Evolutionary conservation across 2,113 vertebrate genomes (phyloP).

Genomic region (Prionailurus bengalensis): DNA sequence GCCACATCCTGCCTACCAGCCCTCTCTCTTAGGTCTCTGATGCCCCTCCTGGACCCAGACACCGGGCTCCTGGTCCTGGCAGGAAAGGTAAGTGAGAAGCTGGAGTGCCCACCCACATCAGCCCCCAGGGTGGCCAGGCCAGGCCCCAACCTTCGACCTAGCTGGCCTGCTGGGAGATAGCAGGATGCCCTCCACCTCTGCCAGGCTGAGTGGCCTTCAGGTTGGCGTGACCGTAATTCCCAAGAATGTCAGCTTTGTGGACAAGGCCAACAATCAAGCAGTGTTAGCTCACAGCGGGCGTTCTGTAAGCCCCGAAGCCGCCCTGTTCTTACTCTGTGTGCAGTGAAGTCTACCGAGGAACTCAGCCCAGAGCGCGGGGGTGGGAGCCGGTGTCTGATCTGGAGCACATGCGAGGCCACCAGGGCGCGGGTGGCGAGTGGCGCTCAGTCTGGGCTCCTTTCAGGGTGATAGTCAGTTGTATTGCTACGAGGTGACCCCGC

Average conservation of each 20-base stretch:
- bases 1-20: background rate
- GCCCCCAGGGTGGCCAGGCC: background rate
- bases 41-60: slow-evolving; percentile 94
- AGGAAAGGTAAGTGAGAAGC: slow-evolving; percentile 90
- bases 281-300: background rate
- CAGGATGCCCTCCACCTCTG: too few relatives aligned
- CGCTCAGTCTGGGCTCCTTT: background rate
- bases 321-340: background rate
- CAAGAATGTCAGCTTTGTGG: background rate
- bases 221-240: background rate
- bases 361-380: background rate
- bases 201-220: background rate
- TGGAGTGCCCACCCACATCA: too few relatives aligned
- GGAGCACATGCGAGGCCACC: background rate
- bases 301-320: rapidly evolving
- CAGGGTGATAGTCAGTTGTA: slow-evolving; percentile 94
- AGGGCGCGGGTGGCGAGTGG: rapidly evolving
- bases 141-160: background rate
- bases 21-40: slow-evolving; percentile 87
- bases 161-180: background rate
- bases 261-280: background rate
- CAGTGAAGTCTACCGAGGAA: background rate
- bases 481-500: slow-evolving; percentile 91
- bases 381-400: background rate
- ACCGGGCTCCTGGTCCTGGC: slow-evolving; percentile 93